Evolutionary conservation across 2,113 vertebrate species (phyloP).

Genomic region (Osmerus mordax): DNA sequence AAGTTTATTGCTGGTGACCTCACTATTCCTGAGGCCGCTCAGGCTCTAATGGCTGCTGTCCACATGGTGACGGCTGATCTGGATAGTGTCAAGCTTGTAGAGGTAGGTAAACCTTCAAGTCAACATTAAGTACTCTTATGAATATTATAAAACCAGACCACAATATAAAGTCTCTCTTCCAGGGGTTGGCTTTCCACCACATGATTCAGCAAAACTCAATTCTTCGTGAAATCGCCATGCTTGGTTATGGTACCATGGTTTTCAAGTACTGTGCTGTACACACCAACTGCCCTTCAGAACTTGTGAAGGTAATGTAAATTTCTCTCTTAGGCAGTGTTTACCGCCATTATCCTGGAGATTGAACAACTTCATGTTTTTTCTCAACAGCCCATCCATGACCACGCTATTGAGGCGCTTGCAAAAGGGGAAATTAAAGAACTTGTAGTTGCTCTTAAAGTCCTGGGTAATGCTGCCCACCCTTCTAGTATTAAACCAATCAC

Average conservation of each 20-base stretch:
- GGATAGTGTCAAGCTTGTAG: slow-evolving; percentile 65
- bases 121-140: background rate
- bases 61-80: slow-evolving; percentile 67
- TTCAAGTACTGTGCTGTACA: slow-evolving; percentile 66
- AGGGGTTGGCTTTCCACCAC: slow-evolving; percentile 65
- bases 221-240: slow-evolving; percentile 66
- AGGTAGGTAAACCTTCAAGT: slow-evolving; percentile 49
- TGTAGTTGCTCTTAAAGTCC: slow-evolving; percentile 74
- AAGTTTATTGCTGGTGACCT: slow-evolving; percentile 69
- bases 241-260: slow-evolving; percentile 77
- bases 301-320: slow-evolving; percentile 52
- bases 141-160: background rate
- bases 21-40: slow-evolving; percentile 57
- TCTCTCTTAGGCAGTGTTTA: background rate
- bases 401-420: slow-evolving; percentile 66
- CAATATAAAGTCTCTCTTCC: background rate
- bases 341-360: slow-evolving; percentile 1
- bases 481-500: slow-evolving; percentile 74
- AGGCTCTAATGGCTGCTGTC: slow-evolving; percentile 64
- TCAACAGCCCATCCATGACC: slow-evolving; percentile 74
- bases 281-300: slow-evolving; percentile 47
- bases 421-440: slow-evolving; percentile 66
- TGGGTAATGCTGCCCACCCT: slow-evolving; percentile 80
- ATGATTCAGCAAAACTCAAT: slow-evolving; percentile 56
- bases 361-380: background rate